These are phyloP conservation scores for Ischnura elegans DNA, from an alignment of 2,888 invertebrate genomes.

Conservation along the genomic window DNA sequence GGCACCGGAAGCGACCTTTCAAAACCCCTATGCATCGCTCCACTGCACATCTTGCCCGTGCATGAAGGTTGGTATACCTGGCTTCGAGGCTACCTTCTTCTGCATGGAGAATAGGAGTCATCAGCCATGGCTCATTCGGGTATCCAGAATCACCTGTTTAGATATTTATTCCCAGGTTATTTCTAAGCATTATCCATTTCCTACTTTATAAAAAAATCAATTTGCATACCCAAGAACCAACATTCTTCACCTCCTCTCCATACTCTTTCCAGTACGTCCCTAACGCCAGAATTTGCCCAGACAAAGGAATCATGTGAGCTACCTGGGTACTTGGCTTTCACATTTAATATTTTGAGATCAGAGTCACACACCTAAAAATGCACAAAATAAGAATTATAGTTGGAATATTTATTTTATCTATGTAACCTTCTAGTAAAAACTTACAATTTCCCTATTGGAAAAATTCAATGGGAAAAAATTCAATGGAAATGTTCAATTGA, in stretches of 20 bases:
- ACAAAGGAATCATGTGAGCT: not conserved
- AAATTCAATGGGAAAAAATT: too few species aligned
- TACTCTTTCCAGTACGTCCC: not conserved
- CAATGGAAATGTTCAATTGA: too few species aligned
- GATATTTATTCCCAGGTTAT: not conserved
- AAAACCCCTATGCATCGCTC: conserved; percentile 68
- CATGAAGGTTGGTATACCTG: conserved; percentile 46
- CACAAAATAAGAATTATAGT: too few species aligned
- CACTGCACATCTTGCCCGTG: conserved; percentile 35
- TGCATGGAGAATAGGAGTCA: conserved; percentile 67
- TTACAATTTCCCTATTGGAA: too few species aligned
- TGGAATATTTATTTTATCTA: not conserved
- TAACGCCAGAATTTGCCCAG: not conserved
- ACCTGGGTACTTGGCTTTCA: not conserved
- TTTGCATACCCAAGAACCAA: not conserved
- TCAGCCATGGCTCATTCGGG: conserved; percentile 67
- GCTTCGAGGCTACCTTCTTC: conserved; percentile 59
- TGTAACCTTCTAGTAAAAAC: not conserved
- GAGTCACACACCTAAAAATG: not conserved
- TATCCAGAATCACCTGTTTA: conserved; percentile 69
- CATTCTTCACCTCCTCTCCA: not conserved
- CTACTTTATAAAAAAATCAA: not conserved
- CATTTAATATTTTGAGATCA: not conserved
- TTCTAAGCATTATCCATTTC: not conserved
- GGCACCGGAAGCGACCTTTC: conserved; percentile 68